Percentiles rank a stretch among this genome's conserved stretches.
Evolutionary conservation across 2,888 invertebrate species (phyloP).

Genomic region (Girardia tigrina): DNA sequence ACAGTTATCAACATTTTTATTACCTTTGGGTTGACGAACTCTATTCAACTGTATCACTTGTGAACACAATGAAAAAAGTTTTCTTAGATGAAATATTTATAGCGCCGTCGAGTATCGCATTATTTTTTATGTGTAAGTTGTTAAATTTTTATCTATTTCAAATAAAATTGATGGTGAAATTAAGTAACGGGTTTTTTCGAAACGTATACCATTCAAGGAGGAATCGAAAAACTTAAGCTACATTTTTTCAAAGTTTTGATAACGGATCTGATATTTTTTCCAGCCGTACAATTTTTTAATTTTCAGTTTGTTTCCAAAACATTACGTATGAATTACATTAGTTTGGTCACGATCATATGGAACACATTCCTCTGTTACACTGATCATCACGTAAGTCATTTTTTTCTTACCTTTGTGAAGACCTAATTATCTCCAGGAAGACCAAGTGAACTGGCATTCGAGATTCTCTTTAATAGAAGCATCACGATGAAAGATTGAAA

Average conservation of each 20-base stretch:
- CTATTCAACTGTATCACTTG: not conserved
- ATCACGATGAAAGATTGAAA: too few relatives aligned
- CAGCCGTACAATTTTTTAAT: not conserved
- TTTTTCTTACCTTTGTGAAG: too few relatives aligned
- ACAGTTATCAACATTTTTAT: conserved; percentile 14
- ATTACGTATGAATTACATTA: not conserved
- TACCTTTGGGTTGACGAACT: not conserved
- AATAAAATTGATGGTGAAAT: not conserved
- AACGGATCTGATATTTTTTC: not conserved
- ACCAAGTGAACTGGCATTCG: too few relatives aligned
- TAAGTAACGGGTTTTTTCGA: not conserved
- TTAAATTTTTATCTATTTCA: not conserved
- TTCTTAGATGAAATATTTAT: not conserved
- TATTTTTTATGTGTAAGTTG: conserved; percentile 7
- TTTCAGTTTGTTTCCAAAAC: not conserved
- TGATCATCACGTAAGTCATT: conserved; percentile 10
- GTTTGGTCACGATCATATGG: not conserved
- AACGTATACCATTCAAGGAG: not conserved
- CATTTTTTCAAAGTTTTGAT: not conserved
- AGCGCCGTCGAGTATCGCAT: not conserved
- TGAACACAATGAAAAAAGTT: not conserved
- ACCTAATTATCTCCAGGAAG: too few relatives aligned
- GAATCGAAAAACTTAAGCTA: not conserved
- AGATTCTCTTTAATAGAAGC: too few relatives aligned
- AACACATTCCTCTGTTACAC: not conserved